These are phyloP conservation scores for Drosophila flavopinicola DNA, from an alignment of 2,888 invertebrate genomes.

Conservation along the genomic window DNA sequence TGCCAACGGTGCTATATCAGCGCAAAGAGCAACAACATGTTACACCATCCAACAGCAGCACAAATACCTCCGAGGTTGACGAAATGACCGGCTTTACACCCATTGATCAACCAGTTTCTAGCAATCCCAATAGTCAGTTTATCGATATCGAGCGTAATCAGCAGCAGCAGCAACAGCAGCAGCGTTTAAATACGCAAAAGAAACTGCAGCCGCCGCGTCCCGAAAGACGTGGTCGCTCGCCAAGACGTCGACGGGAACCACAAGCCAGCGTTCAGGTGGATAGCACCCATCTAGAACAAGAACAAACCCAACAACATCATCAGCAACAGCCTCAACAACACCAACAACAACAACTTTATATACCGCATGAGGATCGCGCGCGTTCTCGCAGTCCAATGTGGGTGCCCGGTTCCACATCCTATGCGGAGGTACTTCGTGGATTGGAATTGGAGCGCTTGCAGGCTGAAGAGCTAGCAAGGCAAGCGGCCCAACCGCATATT, in stretches of 20 bases:
- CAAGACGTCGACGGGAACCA: slow-evolving; percentile 69
- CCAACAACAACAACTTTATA: slow-evolving; percentile 56
- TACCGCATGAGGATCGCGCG: slow-evolving; percentile 80
- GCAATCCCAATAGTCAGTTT: slow-evolving; percentile 51
- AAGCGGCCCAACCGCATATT: slow-evolving; percentile 41
- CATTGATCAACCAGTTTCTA: slow-evolving; percentile 49
- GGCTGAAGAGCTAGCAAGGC: slow-evolving; percentile 58
- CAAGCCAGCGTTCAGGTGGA: slow-evolving; percentile 17
- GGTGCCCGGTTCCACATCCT: slow-evolving; percentile 90
- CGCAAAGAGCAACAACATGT: slow-evolving; percentile 19
- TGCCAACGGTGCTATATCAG: slow-evolving; percentile 51
- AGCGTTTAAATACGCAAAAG: slow-evolving; percentile 47
- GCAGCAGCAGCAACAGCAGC: slow-evolving; percentile 49
- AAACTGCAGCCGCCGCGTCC: slow-evolving; percentile 61
- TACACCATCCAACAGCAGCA: slow-evolving; percentile 49
- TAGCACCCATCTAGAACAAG: slow-evolving; percentile 20
- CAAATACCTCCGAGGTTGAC: slow-evolving; percentile 26
- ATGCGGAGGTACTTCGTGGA: slow-evolving; percentile 92
- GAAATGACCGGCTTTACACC: slow-evolving; percentile 29
- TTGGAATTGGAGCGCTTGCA: slow-evolving; percentile 82
- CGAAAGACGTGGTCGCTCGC: slow-evolving; percentile 79
- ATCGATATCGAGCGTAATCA: slow-evolving; percentile 58
- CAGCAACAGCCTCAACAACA: slow-evolving; percentile 24
- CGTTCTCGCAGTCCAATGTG: slow-evolving; percentile 90
- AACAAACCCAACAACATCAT: slow-evolving; percentile 32